Evolutionary conservation across 2,888 invertebrate genomes (phyloP), one percentile per base, ranked within the genome.

Genomic region (Piscicola geometra): DNA sequence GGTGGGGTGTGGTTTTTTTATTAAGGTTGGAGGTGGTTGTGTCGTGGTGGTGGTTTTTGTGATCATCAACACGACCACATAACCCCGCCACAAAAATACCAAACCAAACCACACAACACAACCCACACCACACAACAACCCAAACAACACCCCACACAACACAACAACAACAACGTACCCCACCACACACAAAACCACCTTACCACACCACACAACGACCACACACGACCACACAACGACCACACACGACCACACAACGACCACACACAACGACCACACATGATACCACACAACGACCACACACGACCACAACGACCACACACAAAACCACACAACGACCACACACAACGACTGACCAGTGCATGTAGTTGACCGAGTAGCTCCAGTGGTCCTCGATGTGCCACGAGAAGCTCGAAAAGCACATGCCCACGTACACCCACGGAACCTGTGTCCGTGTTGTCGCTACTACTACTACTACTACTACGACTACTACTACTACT

Each of bases 371-470:
- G 82, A 99, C 97, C 25, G 97, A 97, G 85, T 98, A 99, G 83
- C 96, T 97, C 99, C 99, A 99, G 85, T 99, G 99, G 85, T 99
- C 99, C 86, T 99, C 99, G 82, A 96, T 99, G 87, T 99, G 99
- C 99, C 99, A 99, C 85, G 98, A 98, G 86, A 99, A 99, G 0
- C 98, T 95, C 0, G 97, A 94, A 86, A 99, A 99, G 84, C 97
- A 98, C 99, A 99, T 99, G 66, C 99, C 99, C 67, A 99, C 98
- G 86, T 99, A 99, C 90, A 98, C 92, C 99, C 99, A 99, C 0
- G 99, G 99, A 9, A 94, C 81, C 83, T 83, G 78, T 25, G 76
- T 15, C 12, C 5, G 60, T 56, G 15, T n/a, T 56, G 9, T n/a
- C 5, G 3, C n/a, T 18, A 56, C 60, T 18, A 41, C 41, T 41